Base-by-base conservation (phyloP, 2,888 invertebrate species). In the Cosmorhoe ocellata region DNA sequence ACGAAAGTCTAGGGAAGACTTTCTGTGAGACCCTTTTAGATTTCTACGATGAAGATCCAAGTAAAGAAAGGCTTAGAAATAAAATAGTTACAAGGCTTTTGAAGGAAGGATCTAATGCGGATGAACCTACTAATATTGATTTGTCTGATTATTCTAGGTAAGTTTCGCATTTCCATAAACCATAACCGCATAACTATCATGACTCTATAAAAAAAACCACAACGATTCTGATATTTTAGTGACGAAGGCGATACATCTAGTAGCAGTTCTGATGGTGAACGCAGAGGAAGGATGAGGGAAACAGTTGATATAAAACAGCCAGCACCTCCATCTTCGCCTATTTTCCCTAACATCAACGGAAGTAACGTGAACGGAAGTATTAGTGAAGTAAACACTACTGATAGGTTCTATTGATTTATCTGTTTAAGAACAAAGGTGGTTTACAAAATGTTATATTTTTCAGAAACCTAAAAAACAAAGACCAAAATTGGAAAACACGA, bases 1-100 rank as follows among this genome's bases (percentile, higher is more conserved):
- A 86, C 51, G 91, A 91, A 68, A 90, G 94, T 64, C 93, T 98
- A 80, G 98, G 98, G 3, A 93, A 95, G 67, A 94, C 96, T 32
- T 98, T 98, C 87, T 98, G 98, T 84, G 97, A 98, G 87, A 98
- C 98, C 0, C 88, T 98, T 22, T 87, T 98, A 59, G 98, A 98
- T 79, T 98, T 96, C 84, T 97, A 95, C 72, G 97, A 97, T 74
- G 94, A 95, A 63, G 94, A 95, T 79, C 96, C 96, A 0, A 92
- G 93, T 72, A 97, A 97, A 92, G 96, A 96, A 79, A 92, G 92
- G 73, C 86, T 97, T 39, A 91, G 96, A 61, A 92, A 91, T 52
- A 96, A 96, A 91, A 97, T 97, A 65, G 92, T 97, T 39, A 93
- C 93, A 57, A 93, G 96, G 71, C 88, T 97, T 58, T 84, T 94